Conservation (phyloP, 2,797 vertebrate genomes). For the Podargus strigoides region DNA sequence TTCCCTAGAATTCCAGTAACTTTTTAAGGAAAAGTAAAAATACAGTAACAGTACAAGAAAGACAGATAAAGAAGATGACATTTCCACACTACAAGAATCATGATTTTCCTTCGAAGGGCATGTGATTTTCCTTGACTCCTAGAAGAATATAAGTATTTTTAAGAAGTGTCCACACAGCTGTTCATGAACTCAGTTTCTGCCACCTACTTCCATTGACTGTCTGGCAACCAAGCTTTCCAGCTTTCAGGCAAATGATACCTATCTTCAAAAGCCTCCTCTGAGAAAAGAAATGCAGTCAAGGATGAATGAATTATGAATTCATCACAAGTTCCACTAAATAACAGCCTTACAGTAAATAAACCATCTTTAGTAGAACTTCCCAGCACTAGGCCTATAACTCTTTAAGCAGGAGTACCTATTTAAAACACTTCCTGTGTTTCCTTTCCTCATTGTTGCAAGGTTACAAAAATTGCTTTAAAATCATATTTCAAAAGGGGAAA, state of each 20-base stretch:
- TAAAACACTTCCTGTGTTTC: not conserved
- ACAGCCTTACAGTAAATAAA: not conserved
- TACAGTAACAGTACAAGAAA: not conserved
- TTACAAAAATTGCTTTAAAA: not conserved
- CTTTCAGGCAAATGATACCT: not conserved
- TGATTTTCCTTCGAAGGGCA: not conserved
- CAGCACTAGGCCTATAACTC: accelerated
- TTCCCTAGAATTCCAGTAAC: not conserved
- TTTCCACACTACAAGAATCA: not conserved
- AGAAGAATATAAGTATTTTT: not conserved
- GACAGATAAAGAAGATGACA: not conserved
- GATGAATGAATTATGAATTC: not conserved
- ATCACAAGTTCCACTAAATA: not conserved
- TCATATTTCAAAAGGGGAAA: not conserved
- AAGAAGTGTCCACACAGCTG: not conserved
- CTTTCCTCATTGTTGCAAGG: not conserved
- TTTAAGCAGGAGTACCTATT: not conserved
- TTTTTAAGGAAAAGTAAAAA: not conserved
- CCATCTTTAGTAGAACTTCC: not conserved
- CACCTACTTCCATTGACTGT: not conserved
- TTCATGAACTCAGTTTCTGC: not conserved
- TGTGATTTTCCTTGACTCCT: not conserved
- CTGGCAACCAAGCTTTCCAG: not conserved
- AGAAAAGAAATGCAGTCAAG: not conserved
- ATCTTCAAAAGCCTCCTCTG: not conserved